Evolutionary conservation across 2,113 vertebrate genomes (phyloP).

Genomic region (Amphiprion percula): DNA sequence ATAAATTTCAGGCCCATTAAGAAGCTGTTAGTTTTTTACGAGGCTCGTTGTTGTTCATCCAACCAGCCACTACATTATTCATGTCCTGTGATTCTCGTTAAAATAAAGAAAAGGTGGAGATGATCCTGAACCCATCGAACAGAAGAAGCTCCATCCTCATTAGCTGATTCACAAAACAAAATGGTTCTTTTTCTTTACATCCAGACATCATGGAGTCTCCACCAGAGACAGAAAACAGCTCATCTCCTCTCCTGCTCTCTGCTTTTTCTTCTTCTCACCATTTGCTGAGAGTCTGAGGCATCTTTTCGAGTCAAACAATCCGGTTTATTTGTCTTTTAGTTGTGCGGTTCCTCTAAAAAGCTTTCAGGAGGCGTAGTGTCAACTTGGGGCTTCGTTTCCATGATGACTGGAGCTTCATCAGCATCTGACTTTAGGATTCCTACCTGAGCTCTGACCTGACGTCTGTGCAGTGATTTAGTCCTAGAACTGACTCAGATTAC

Average conservation of each 20-base stretch:
- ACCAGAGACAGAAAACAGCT: slow-evolving; percentile 19
- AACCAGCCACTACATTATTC: slow-evolving; percentile 38
- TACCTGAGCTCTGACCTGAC: slow-evolving; percentile 38
- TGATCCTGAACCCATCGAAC: slow-evolving; percentile 56
- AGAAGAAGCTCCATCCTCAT: slow-evolving; percentile 57
- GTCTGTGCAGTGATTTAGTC: neutral
- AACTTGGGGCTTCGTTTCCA: slow-evolving; percentile 63
- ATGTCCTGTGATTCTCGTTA: slow-evolving; percentile 13
- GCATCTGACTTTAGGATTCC: slow-evolving; percentile 31
- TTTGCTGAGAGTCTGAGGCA: slow-evolving; percentile 7
- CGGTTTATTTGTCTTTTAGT: slow-evolving; percentile 61
- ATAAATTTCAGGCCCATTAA: slow-evolving; percentile 57
- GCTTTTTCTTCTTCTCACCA: neutral
- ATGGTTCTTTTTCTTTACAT: slow-evolving; percentile 74
- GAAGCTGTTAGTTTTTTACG: slow-evolving; percentile 42
- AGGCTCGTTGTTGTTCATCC: slow-evolving; percentile 17
- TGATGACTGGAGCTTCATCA: slow-evolving; percentile 60
- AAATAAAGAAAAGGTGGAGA: slow-evolving; percentile 36
- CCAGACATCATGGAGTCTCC: slow-evolving; percentile 70
- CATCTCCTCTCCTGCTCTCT: neutral
- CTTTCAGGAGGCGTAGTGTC: slow-evolving; percentile 73
- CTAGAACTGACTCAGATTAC: neutral
- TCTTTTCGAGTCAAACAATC: slow-evolving; percentile 42
- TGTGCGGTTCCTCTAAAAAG: slow-evolving; percentile 74
- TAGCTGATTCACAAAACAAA: slow-evolving; percentile 76